Conservation (phyloP, 2,888 invertebrate species). For the Crioceris asparagi region DNA sequence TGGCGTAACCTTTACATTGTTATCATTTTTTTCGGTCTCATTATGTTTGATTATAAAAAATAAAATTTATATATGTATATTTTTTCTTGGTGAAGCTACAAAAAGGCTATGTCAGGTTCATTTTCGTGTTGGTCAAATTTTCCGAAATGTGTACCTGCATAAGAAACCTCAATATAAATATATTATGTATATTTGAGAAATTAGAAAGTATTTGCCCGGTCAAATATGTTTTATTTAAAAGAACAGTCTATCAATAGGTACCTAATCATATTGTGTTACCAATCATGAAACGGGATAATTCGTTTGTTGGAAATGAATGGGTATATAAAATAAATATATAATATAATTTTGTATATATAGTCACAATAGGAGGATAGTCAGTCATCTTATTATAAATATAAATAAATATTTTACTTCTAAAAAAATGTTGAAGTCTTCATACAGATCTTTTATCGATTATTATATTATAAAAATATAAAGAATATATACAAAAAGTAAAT, state of each 20-base stretch:
- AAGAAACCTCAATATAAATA: slow-evolving; percentile 25
- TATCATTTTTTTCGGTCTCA: no score
- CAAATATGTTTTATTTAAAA: no score
- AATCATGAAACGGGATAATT: slow-evolving; percentile 20
- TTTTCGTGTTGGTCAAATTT: slow-evolving; percentile 16
- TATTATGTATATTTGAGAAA: slow-evolving; percentile 21
- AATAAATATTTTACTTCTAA: background rate
- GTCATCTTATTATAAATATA: no score
- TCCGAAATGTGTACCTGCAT: slow-evolving; percentile 29
- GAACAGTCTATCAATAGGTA: no score
- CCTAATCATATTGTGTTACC: slow-evolving; percentile 25
- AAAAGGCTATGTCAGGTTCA: slow-evolving; percentile 6
- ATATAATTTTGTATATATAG: no score
- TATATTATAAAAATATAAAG: slow-evolving; percentile 21
- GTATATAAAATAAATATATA: slow-evolving; percentile 10
- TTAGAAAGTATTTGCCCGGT: slow-evolving; percentile 21
- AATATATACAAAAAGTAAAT: slow-evolving; percentile 28
- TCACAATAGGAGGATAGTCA: no score
- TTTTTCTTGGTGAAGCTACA: no score
- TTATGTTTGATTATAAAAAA: no score
- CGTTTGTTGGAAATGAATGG: slow-evolving; percentile 8
- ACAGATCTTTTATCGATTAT: slow-evolving; percentile 24
- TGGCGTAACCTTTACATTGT: slow-evolving; percentile 2
- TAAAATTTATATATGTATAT: no score
- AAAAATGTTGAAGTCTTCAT: slow-evolving; percentile 1